Conservation (phyloP, 2,113 vertebrate genomes). For the Hyla sarda region DNA sequence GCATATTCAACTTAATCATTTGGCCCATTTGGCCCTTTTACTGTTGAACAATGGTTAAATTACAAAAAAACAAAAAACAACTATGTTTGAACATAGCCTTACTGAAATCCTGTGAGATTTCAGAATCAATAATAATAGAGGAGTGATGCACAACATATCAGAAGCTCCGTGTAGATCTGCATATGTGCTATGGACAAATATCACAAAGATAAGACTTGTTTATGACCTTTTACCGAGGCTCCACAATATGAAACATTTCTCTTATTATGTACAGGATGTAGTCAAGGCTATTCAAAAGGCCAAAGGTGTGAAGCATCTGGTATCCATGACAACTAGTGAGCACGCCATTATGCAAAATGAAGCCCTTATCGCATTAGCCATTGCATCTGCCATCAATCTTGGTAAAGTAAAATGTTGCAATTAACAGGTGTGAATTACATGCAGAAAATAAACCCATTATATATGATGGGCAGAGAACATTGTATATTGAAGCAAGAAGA, state of each 20-base stretch:
- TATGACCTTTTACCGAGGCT: neutral
- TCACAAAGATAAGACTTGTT: too few relatives aligned
- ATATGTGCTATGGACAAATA: too few relatives aligned
- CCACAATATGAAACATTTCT: accelerated
- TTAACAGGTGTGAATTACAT: neutral
- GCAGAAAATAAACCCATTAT: neutral
- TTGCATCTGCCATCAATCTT: constrained; percentile 80
- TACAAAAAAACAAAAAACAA: too few relatives aligned
- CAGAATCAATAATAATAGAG: too few relatives aligned
- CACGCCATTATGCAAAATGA: constrained; percentile 88
- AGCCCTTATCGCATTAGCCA: constrained; percentile 83
- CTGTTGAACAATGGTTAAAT: too few relatives aligned
- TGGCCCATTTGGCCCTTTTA: too few relatives aligned
- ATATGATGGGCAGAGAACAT: neutral
- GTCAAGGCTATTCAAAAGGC: constrained; percentile 80
- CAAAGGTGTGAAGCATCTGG: constrained; percentile 81
- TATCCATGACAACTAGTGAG: constrained; percentile 85
- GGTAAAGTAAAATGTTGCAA: constrained; percentile 67
- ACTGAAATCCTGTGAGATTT: too few relatives aligned
- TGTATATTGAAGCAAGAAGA: neutral
- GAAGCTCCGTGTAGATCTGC: too few relatives aligned
- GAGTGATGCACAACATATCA: too few relatives aligned
- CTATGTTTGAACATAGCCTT: too few relatives aligned
- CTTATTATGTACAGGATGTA: constrained; percentile 78
- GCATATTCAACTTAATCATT: too few relatives aligned